Base-by-base conservation (phyloP, 2,113 vertebrate species). In the Tringa solitaria region DNA sequence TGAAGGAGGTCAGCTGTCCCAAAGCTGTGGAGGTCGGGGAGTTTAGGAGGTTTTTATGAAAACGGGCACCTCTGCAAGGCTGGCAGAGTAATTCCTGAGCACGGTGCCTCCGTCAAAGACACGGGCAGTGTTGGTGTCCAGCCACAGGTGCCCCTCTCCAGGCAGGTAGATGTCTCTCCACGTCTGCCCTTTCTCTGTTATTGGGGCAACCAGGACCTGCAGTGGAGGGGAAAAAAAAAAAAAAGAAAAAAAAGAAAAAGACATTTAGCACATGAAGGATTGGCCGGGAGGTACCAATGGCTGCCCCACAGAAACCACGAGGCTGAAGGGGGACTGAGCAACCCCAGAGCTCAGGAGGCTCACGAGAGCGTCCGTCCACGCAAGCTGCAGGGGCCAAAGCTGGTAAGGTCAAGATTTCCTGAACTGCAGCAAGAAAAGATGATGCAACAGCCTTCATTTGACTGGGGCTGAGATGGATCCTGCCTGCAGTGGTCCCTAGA, bases 161-260 rank as follows among this genome's bases (percentile, higher is more conserved):
- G 99, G 99, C 88, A 99, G 97, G 95, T 98, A 99, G 90, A 99
- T 97, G 68, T 99, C 98, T 96, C 99, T 97, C 87, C 97, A 96
- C 3, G 33, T 94, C 7, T 97, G 98, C 32, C 98, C 99, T 65
- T 97, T 98, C 81, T 98, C 98, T 77, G 98, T 98, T 95, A 99
- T 95, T 3, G 99, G 99, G 26, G 99, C 99, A 72, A 99, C 98
- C 94, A 99, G 97, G 41, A 99, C 98, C 99, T 99, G 97, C 24
- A 45, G 51, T 18, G 48, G 37, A 37, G 26, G 12, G 13, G 20
- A 10, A 8, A 8, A 18, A 92, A 81, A 83, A 65, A 77, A 77
- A 18, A 64, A 35, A 14, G 17, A 39, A 33, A 32, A 32, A 18
- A 41, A 35, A 30, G n/a, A 48, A 18, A 14, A 14, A 45, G 32